Percentiles rank a stretch among this genome's conserved stretches.
phyloP scores from a whole-genome alignment of 2,888 invertebrate species.

The Cremastinae sp. region DNA sequence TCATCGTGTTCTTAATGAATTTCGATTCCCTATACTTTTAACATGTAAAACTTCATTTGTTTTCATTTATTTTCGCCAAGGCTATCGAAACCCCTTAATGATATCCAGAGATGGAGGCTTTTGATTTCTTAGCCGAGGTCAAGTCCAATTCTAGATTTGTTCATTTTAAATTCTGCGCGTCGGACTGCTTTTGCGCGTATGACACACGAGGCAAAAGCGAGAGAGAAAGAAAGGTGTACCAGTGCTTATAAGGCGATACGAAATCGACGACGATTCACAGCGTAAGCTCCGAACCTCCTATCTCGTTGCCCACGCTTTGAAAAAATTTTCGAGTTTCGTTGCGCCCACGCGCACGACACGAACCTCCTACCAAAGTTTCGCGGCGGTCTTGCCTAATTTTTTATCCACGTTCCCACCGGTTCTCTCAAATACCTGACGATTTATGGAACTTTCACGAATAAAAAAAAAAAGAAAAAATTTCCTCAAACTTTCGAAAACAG shows the following conservation, averaged over 20 bases:
- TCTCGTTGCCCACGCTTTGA: slow-evolving; percentile 54
- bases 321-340: slow-evolving; percentile 35
- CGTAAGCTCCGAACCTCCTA: slow-evolving; percentile 13
- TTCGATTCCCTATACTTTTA: too few relatives aligned
- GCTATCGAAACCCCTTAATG: too few relatives aligned
- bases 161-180: slow-evolving; percentile 1
- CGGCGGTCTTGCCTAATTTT: slow-evolving; percentile 4
- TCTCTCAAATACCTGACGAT: slow-evolving; percentile 4
- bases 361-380: slow-evolving; percentile 7
- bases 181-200: slow-evolving; percentile 12
- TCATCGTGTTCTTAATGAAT: too few relatives aligned
- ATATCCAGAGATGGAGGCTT: background rate
- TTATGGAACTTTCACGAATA: background rate
- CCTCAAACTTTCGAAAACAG: background rate
- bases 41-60: too few relatives aligned
- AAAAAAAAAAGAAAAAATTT: background rate
- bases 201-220: slow-evolving; percentile 14
- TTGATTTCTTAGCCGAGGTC: background rate
- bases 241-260: slow-evolving; percentile 58
- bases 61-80: too few relatives aligned
- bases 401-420: background rate
- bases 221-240: slow-evolving; percentile 47
- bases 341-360: slow-evolving; percentile 22
- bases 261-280: slow-evolving; percentile 40
- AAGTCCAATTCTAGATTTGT: slow-evolving; percentile 6